Base-by-base conservation (phyloP, 2,888 invertebrate species). In the Lasioglossum zephyrum region DNA sequence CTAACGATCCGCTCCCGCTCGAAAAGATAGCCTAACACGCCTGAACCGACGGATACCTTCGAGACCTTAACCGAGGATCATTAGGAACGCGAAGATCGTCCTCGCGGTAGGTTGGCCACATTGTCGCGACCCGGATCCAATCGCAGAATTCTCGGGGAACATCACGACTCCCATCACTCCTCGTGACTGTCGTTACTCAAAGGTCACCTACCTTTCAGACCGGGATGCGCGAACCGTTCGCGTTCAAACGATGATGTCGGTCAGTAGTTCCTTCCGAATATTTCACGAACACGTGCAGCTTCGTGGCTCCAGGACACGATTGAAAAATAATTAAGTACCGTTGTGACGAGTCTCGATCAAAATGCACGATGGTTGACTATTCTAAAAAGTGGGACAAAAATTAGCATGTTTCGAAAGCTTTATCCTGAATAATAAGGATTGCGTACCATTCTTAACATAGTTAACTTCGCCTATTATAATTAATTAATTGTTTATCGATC, bases 91-190 rank as follows among this genome's bases (percentile, higher is more conserved):
- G 85, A 78, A 60, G 83, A 87, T 87, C 84, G 82, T 88, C 88
- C 75, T 83, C 82, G 81, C 63, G 66, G 83, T 78, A 69, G 72
- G 79, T 39, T 39, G n/a, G 76, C 80, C 88, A 77, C 86, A 87
- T 85, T 88, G 88, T 80, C 87, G 90, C 92, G 92, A 94, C 93
- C 93, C 92, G 94, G 94, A 93, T 94, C 92, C 91, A 85, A 92
- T 92, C 90, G 88, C 77, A 79, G 90, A 88, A 91, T 87, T 91
- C 89, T 81, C 91, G 79, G 87, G 84, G 89, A 90, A 73, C 84
- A 91, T 92, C 92, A 92, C 91, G 92, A 92, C 85, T 91, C 82
- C 79, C 90, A 86, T 90, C 85, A 87, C 84, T 88, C 88, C 90
- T 92, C 92, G 92, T 92, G 92, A 92, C 92, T 89, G 90, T 87